These are phyloP conservation scores for Hylia prasina DNA, from an alignment of 2,113 vertebrate species.

Conservation along the genomic window DNA sequence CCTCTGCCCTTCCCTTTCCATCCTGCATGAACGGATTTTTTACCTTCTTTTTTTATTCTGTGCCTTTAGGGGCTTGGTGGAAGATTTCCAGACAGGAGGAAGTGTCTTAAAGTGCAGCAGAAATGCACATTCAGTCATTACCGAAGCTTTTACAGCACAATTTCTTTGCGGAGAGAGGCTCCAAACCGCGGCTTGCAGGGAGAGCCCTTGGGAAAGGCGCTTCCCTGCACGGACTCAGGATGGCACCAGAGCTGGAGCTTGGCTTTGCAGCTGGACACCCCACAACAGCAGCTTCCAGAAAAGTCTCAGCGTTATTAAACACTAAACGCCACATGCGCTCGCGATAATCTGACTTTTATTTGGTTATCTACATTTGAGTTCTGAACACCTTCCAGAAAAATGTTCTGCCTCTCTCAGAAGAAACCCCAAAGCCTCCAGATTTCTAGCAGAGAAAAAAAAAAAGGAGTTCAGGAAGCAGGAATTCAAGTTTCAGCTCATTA, in stretches of 20 bases:
- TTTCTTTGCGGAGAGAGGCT: not conserved
- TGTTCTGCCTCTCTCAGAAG: not conserved
- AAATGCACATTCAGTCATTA: not conserved
- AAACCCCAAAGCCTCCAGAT: not conserved
- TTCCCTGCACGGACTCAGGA: not conserved
- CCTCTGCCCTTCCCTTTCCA: not conserved
- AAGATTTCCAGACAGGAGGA: not conserved
- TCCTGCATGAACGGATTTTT: not conserved
- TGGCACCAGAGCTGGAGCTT: slow-evolving; percentile 15
- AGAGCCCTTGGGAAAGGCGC: not conserved
- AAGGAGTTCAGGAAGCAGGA: not conserved
- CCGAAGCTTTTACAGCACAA: not conserved
- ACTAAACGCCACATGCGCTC: fast-evolving
- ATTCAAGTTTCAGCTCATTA: not conserved
- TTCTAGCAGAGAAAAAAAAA: not conserved
- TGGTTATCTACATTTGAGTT: not conserved
- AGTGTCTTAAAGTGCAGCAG: not conserved
- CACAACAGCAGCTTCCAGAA: not conserved
- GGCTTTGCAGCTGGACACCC: not conserved
- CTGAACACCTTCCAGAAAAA: not conserved
- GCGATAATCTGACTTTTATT: not conserved
- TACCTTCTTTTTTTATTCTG: not conserved
- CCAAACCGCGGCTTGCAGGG: not conserved
- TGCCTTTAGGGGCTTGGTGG: not conserved
- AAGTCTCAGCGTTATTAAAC: not conserved